phyloP scores from a whole-genome alignment of 2,797 vertebrate genomes.

The Sebastes iracundus region DNA sequence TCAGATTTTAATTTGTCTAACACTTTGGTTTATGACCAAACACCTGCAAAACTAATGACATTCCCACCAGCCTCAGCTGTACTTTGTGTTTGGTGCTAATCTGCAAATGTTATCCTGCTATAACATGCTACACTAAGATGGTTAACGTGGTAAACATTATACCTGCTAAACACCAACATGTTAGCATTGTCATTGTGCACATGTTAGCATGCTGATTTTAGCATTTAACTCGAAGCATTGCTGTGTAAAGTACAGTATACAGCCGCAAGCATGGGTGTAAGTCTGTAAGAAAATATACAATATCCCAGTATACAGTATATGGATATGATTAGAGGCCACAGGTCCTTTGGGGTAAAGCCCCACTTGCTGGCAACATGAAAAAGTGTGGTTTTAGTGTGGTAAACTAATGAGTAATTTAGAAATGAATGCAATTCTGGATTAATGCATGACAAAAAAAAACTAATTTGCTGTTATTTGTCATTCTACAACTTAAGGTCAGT shows the following conservation, averaged over 20 bases:
- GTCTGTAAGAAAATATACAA: neutral
- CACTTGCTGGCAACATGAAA: neutral
- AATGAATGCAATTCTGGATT: neutral
- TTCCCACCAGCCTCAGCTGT: neutral
- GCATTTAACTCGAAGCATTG: neutral
- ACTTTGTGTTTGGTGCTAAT: neutral
- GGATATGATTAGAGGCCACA: neutral
- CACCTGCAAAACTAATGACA: neutral
- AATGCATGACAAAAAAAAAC: neutral
- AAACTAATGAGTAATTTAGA: neutral
- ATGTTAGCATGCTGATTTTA: neutral
- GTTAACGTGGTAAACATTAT: neutral
- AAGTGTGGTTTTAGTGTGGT: neutral
- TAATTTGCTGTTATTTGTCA: neutral
- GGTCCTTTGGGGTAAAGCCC: neutral
- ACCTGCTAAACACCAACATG: neutral
- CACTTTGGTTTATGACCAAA: neutral
- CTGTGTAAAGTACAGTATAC: neutral
- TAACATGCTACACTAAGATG: too few species aligned
- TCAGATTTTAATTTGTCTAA: neutral
- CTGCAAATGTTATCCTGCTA: neutral
- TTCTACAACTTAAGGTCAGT: neutral
- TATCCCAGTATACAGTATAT: neutral
- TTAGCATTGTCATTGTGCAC: neutral
- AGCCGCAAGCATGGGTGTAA: neutral